These are phyloP conservation scores for Andrena minutula DNA, from an alignment of 2,888 invertebrate species.

Conservation along the genomic window DNA sequence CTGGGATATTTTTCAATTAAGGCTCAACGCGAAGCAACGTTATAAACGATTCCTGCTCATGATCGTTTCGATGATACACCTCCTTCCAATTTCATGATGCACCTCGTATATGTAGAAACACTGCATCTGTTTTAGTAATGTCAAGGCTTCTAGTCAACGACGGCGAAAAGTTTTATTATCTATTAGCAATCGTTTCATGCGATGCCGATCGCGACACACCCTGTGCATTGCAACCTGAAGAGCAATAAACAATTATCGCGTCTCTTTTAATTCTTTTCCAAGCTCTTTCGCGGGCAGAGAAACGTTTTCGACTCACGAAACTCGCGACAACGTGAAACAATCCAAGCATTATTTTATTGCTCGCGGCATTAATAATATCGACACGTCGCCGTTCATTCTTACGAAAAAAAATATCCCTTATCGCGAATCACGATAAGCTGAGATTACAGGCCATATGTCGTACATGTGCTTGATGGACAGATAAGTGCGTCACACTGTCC, in stretches of 20 bases:
- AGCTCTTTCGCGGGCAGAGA: neutral
- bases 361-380: slow-evolving; percentile 63
- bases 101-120: too few species aligned
- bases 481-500: slow-evolving; percentile 66
- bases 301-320: neutral
- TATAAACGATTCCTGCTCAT: too few species aligned
- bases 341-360: slow-evolving; percentile 36
- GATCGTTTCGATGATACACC: too few species aligned
- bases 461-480: slow-evolving; percentile 67
- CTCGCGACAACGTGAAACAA: neutral
- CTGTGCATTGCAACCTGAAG: neutral
- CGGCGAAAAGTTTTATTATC: neutral
- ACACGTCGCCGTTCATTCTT: slow-evolving; percentile 62
- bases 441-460: slow-evolving; percentile 80
- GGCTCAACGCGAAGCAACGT: too few species aligned
- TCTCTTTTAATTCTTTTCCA: neutral
- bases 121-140: too few species aligned
- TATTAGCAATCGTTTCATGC: neutral
- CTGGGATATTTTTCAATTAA: neutral
- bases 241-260: neutral
- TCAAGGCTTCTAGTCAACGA: too few species aligned
- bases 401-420: slow-evolving; percentile 71
- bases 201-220: neutral
- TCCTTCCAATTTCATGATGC: too few species aligned
- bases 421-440: slow-evolving; percentile 74